Conservation (phyloP, 2,797 vertebrate genomes). For the Paguma larvata region DNA sequence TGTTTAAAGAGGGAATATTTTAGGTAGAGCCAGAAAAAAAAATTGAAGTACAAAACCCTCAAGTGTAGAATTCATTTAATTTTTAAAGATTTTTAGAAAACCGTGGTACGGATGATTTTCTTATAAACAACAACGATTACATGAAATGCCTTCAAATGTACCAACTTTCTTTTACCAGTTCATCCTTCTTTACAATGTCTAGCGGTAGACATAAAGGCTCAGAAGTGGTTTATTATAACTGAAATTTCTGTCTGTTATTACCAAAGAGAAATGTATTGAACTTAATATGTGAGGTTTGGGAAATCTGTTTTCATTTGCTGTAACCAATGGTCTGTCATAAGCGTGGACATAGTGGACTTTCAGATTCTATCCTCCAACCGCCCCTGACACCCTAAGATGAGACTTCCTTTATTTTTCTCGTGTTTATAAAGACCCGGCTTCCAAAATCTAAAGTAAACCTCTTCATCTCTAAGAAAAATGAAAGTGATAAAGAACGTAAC, state of each 20-base stretch:
- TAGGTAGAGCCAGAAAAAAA: neutral
- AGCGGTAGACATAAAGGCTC: constrained; percentile 73
- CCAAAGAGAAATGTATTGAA: constrained; percentile 80
- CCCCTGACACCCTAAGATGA: constrained; percentile 60
- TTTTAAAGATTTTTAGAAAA: constrained; percentile 49
- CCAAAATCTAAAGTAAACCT: constrained; percentile 71
- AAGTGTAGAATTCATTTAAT: constrained; percentile 49
- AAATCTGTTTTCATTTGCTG: constrained; percentile 85
- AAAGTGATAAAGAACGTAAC: constrained; percentile 74
- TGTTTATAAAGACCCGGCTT: constrained; percentile 71
- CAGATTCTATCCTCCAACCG: constrained; percentile 67
- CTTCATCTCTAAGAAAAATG: constrained; percentile 72
- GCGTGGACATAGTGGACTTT: constrained; percentile 57
- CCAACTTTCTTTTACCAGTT: constrained; percentile 50
- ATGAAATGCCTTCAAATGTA: constrained; percentile 50
- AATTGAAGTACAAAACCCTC: neutral
- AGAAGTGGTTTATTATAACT: constrained; percentile 80
- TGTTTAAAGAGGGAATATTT: neutral
- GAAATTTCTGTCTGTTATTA: constrained; percentile 83
- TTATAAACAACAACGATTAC: constrained; percentile 65
- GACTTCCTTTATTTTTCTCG: constrained; percentile 58
- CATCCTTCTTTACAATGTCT: constrained; percentile 74
- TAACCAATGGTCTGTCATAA: constrained; percentile 81
- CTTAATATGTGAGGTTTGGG: constrained; percentile 83
- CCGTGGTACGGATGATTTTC: neutral